Evolutionary conservation across 2,888 invertebrate species (phyloP).

Genomic region (Gisinianus flammeolus): DNA sequence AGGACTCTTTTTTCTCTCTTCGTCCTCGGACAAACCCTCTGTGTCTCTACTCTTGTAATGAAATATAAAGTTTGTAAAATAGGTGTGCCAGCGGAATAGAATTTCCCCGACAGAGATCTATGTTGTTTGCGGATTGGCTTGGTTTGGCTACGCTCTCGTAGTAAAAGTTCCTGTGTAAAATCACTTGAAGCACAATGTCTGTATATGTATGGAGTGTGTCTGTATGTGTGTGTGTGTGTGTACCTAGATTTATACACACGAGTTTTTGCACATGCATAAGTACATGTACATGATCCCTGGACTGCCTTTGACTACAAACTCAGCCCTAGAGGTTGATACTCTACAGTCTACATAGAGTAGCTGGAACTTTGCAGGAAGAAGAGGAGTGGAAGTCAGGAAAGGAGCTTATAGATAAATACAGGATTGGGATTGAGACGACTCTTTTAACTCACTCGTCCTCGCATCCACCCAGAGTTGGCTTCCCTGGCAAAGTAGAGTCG

Average conservation of each 20-base stretch:
- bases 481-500: background rate
- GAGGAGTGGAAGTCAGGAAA: constrained; percentile 14
- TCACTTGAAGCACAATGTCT: background rate
- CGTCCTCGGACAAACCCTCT: background rate
- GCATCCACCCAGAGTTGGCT: too few relatives aligned
- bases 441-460: constrained; percentile 9
- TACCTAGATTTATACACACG: too few relatives aligned
- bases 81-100: constrained; percentile 24
- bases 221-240: too few relatives aligned
- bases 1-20: constrained; percentile 22
- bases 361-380: background rate
- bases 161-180: constrained; percentile 19
- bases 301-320: background rate
- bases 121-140: constrained; percentile 34
- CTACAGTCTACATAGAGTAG: background rate
- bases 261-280: too few relatives aligned
- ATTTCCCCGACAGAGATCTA: constrained; percentile 32
- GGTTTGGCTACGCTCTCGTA: background rate
- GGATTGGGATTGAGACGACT: constrained; percentile 13
- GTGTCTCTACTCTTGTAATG: constrained; percentile 15
- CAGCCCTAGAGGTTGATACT: too few relatives aligned
- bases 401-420: constrained; percentile 22
- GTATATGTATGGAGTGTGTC: background rate
- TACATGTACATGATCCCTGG: background rate
- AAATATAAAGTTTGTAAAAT: constrained; percentile 36